These are phyloP conservation scores for Bombus confusus DNA, from an alignment of 1,140 invertebrate species.

Conservation along the genomic window DNA sequence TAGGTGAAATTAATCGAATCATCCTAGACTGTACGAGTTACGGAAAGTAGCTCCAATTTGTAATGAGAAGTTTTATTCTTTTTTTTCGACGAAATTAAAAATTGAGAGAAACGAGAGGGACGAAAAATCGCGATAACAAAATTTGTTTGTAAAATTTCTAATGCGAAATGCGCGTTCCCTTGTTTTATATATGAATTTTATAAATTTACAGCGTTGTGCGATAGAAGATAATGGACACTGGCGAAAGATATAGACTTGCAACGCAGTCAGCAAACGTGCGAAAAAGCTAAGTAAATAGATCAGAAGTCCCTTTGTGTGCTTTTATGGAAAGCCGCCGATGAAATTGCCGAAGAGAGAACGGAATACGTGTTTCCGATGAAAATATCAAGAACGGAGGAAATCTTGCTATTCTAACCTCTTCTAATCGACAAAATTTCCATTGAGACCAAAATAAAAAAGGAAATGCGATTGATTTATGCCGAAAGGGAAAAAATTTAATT, in stretches of 20 bases:
- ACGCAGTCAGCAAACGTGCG: background rate
- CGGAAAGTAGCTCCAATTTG: background rate
- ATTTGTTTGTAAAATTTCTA: background rate
- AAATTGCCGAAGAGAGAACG: background rate
- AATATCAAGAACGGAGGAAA: background rate
- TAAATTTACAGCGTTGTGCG: background rate
- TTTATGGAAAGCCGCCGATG: background rate
- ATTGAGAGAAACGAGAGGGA: background rate
- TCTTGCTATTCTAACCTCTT: too few species aligned
- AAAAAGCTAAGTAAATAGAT: background rate
- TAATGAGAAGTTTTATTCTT: background rate
- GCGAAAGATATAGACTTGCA: background rate
- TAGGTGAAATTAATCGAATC: background rate
- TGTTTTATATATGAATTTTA: background rate
- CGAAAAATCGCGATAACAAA: background rate
- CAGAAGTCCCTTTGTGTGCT: background rate
- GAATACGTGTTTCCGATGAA: background rate
- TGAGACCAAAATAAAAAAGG: accelerated
- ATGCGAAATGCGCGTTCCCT: background rate
- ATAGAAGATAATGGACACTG: background rate
- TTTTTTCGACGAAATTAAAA: background rate
- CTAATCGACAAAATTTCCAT: too few species aligned
- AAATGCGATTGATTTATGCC: background rate
- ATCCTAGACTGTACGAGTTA: background rate
- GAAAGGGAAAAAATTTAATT: background rate